Evolutionary conservation across 2,113 vertebrate genomes (phyloP), one percentile per base, ranked within the genome.

Genomic region (Petaurus breviceps): DNA sequence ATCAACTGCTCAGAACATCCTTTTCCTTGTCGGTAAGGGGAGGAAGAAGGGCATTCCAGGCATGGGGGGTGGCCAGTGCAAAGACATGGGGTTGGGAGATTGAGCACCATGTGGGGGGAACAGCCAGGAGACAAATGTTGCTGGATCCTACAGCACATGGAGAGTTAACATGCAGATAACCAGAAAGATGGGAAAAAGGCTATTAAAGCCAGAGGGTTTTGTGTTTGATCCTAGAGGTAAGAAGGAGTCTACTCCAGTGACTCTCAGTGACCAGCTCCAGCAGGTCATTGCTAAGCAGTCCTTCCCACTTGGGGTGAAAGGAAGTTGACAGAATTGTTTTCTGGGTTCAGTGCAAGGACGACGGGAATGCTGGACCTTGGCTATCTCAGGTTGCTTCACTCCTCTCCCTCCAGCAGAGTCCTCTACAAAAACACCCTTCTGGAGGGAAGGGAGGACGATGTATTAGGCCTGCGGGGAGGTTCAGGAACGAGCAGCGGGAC

Each of bases 401-500:
- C 16, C 19, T n/a, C 68, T 84, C n/a, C 89, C 46, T 49, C 89
- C 10, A 89, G 6, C 77, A 89, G 6, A 14, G 77, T 37, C 11
- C 8, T 89, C n/a, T 22, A 89, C 89, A 90, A 28, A 49, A 25
- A 49, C 2, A 1, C 37, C 68, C 68, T 19, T 77, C 68, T 43
- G 23, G 68, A 84, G 14, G 47, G 31, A 57, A 91, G 0, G 28
- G 49, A 94, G 1, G 0, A 25, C 7, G 5, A 26, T 55, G 24
- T 24, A 24, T 7, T 25, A 25, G 24, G 25, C 25, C 0, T 23
- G 19, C n/a, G 12, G 22, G 31, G 49, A 19, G 8, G 68, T 28
- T 0, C 11, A 28, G 3, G 28, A 19, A 90, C 24, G 0, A 7
- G 2, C 11, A 23, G 50, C 31, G 1, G 50, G 8, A 51, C 25